phyloP scores from a whole-genome alignment of 2,888 invertebrate genomes.

The Lymantria dispar region DNA sequence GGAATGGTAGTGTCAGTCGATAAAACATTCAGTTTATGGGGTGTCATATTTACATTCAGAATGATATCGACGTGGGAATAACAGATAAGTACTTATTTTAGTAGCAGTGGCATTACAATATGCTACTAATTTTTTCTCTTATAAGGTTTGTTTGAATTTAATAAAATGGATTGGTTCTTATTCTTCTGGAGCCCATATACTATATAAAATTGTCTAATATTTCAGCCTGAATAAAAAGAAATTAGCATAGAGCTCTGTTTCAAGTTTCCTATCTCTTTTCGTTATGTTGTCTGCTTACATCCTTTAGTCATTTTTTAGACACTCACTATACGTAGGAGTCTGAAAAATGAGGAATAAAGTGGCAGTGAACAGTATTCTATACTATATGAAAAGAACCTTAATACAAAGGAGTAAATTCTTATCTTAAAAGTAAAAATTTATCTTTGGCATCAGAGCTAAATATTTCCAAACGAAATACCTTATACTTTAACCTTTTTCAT shows the following conservation, averaged over 20 bases:
- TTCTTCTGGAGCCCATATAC: too few species aligned
- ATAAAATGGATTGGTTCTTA: not conserved
- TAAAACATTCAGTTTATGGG: slow-evolving; percentile 81
- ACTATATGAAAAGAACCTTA: too few species aligned
- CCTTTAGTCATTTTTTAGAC: too few species aligned
- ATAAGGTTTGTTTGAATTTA: slow-evolving; percentile 9
- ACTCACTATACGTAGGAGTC: too few species aligned
- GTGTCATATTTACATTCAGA: slow-evolving; percentile 81
- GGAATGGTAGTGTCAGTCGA: slow-evolving; percentile 77
- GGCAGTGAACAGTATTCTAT: too few species aligned
- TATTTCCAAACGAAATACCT: slow-evolving; percentile 20
- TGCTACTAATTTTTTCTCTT: slow-evolving; percentile 36
- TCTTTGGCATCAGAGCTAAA: slow-evolving; percentile 8
- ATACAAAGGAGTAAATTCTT: too few species aligned
- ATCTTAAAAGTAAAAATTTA: not conserved
- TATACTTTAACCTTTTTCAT: slow-evolving; percentile 41
- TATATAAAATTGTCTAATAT: too few species aligned
- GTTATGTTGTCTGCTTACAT: too few species aligned
- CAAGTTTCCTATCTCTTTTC: too few species aligned
- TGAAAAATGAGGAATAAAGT: too few species aligned
- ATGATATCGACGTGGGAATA: slow-evolving; percentile 70
- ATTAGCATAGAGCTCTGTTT: too few species aligned
- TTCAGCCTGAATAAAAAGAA: too few species aligned
- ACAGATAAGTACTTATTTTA: slow-evolving; percentile 55
- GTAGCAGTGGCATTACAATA: slow-evolving; percentile 37